phyloP scores from a whole-genome alignment of 2,888 invertebrate genomes.

The Acanthosepion esculentum region DNA sequence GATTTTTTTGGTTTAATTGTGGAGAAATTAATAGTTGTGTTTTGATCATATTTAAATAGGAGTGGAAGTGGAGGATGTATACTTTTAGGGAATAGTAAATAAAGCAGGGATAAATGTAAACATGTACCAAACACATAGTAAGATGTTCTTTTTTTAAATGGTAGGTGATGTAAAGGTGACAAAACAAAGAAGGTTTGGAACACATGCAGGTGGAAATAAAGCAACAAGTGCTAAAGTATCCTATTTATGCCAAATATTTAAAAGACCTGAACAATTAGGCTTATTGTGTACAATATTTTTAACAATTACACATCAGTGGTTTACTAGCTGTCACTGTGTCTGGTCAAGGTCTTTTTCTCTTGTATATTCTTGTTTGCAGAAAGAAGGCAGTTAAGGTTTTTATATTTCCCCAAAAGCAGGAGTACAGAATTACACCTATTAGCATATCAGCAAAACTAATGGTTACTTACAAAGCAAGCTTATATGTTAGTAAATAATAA shows the following conservation, averaged over 20 bases:
- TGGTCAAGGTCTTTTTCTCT: neutral
- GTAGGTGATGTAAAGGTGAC: neutral
- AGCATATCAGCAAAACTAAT: neutral
- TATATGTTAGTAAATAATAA: neutral
- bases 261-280: neutral
- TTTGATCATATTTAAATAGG: slow-evolving; percentile 6
- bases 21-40: neutral
- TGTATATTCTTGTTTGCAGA: neutral
- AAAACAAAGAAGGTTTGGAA: neutral
- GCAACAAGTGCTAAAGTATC: neutral
- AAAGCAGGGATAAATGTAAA: no score
- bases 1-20: neutral
- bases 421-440: neutral
- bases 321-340: neutral
- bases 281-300: neutral
- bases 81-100: no score
- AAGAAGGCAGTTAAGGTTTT: no score
- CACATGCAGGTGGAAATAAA: neutral
- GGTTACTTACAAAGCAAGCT: neutral
- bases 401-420: neutral
- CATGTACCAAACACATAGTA: neutral
- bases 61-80: no score
- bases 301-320: no score
- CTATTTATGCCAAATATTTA: neutral
- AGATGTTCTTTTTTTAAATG: no score